phyloP scores from a whole-genome alignment of 2,888 invertebrate species.

The Cepaea hortensis region DNA sequence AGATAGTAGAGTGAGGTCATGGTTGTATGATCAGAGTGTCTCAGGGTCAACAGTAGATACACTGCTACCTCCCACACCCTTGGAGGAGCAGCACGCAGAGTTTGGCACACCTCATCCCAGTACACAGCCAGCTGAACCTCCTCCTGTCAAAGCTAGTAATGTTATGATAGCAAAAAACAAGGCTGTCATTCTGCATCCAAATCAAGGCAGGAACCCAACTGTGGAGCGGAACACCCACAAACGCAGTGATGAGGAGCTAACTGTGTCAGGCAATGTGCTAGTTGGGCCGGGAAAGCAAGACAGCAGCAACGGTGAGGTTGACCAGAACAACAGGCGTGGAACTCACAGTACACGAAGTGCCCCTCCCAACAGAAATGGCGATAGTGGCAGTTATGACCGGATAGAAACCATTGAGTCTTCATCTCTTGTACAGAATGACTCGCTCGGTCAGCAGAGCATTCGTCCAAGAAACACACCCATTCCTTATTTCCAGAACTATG shows the following conservation, averaged over 20 bases:
- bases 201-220: constrained; percentile 90
- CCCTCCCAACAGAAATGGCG: constrained; percentile 41
- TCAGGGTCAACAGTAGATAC: constrained; percentile 81
- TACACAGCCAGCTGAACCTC: constrained; percentile 44
- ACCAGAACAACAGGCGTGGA: constrained; percentile 48
- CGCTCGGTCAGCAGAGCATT: constrained; percentile 62
- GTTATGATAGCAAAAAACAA: constrained; percentile 63
- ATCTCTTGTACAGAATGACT: constrained; percentile 78
- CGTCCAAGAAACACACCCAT: constrained; percentile 77
- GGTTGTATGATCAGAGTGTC: constrained; percentile 47
- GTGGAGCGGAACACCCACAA: constrained; percentile 85
- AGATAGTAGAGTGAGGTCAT: constrained; percentile 14
- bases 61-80: constrained; percentile 80
- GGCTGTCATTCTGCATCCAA: constrained; percentile 81
- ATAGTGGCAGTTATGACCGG: constrained; percentile 68
- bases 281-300: constrained; percentile 60
- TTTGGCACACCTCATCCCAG: not conserved
- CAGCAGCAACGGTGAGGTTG: not conserved
- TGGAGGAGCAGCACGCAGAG: not conserved
- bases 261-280: constrained; percentile 76
- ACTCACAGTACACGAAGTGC: constrained; percentile 54
- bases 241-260: constrained; percentile 78
- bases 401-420: constrained; percentile 72
- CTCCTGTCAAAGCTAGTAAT: constrained; percentile 68
- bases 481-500: constrained; percentile 86